Evolutionary conservation across 2,797 vertebrate genomes (phyloP), one percentile per base, ranked within the genome.

Genomic region (Ceryle rudis): DNA sequence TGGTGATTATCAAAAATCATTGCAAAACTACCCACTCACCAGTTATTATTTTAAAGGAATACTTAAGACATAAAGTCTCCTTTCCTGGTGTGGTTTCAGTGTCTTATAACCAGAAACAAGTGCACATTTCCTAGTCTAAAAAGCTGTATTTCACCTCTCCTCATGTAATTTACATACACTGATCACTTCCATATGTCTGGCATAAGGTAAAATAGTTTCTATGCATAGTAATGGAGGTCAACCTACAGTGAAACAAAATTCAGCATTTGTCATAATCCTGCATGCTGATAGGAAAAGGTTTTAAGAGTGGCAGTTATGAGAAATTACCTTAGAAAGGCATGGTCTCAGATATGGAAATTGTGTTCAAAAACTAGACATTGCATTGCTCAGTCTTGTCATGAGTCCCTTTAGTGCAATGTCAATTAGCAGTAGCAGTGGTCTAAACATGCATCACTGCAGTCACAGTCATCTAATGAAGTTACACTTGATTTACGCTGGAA

Each of bases 151-250:
- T 97, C 96, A 97, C 97, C 96, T 97, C 97, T 98, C 90, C 81
- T 96, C 95, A 93, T 94, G 91, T 91, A 97, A 98, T 98, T 97
- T 98, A 97, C 97, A 98, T 97, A 95, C 78, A 67, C 14, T 98
- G 98, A 98, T 98, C 95, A 93, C 79, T 98, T 98, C 98, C 98
- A 98, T 96, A 98, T 98, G 98, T 98, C 93, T 98, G 98, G 97
- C 97, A 94, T 92, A 93, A 97, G 85, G 97, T 94, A 97, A 97
- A 98, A 97, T 97, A 97, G 81, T 96, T 97, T 97, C 89, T 96
- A 54, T 97, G 95, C 94, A 90, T 79, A 97, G 95, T 97, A 97
- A 97, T 96, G 75, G 86, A 54, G 95, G 70, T 88, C 94, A 98
- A 94, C 67, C 73, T 93, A 93, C 94, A 98, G 89, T 84, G 95